phyloP scores from a whole-genome alignment of 2,797 vertebrate genomes.

The Octomys mimax region DNA sequence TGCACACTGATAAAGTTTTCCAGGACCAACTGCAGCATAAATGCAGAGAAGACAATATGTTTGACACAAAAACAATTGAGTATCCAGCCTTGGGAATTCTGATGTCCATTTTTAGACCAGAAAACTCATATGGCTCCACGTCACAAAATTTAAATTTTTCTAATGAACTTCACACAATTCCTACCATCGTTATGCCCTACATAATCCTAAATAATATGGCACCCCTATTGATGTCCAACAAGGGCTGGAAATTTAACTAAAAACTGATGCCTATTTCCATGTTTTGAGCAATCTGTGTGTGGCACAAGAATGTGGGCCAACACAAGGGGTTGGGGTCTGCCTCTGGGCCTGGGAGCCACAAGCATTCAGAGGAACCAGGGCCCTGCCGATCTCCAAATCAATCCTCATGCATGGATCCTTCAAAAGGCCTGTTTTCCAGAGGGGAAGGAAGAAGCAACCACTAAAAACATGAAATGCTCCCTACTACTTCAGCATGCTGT shows the following conservation, averaged over 20 bases:
- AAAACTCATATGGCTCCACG: constrained; percentile 70
- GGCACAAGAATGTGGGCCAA: not conserved
- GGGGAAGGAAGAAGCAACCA: not conserved
- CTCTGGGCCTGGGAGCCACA: not conserved
- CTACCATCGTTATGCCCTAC: constrained; percentile 2
- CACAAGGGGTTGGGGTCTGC: not conserved
- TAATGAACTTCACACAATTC: constrained; percentile 50
- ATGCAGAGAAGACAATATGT: not conserved
- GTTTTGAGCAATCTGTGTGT: constrained; percentile 19
- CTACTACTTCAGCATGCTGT: constrained; percentile 96
- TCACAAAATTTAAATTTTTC: constrained; percentile 60
- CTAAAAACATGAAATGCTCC: not conserved
- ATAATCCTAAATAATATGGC: constrained; percentile 8
- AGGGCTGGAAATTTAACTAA: constrained; percentile 47
- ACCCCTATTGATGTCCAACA: not conserved
- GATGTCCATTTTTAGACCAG: constrained; percentile 72
- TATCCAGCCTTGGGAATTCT: constrained; percentile 70
- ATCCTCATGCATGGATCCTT: not conserved
- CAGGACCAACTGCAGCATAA: not conserved
- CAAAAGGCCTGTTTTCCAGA: constrained; percentile 36
- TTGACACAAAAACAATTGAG: constrained; percentile 46
- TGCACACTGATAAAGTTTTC: constrained; percentile 16
- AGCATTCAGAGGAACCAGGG: constrained; percentile 34
- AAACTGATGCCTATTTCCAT: constrained; percentile 46
- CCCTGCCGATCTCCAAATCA: constrained; percentile 27